Evolutionary conservation across 2,113 vertebrate genomes (phyloP).

Genomic region (Apteryx owenii): DNA sequence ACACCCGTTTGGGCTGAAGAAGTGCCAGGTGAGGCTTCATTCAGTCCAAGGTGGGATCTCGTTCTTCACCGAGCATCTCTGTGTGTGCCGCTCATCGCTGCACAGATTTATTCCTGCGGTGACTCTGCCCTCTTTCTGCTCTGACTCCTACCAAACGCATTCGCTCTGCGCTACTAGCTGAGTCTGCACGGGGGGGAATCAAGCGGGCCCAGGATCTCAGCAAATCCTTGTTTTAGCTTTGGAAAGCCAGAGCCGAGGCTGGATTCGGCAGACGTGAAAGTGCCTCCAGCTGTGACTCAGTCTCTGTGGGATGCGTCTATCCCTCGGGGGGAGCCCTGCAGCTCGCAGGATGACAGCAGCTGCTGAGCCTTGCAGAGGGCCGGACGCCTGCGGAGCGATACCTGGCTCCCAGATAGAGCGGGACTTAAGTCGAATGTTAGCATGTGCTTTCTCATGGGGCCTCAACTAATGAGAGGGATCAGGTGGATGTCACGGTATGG

Average conservation of each 20-base stretch:
- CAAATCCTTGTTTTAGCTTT: background rate
- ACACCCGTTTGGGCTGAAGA: background rate
- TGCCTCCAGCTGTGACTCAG: background rate
- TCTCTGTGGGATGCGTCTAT: background rate
- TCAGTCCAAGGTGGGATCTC: background rate
- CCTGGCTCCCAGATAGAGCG: background rate
- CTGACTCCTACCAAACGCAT: background rate
- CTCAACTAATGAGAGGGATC: background rate
- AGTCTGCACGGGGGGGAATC: accelerated
- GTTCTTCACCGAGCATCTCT: background rate
- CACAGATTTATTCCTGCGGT: background rate
- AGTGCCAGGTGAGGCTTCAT: background rate
- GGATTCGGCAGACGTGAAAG: background rate
- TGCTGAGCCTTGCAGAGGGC: background rate
- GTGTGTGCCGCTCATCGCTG: background rate
- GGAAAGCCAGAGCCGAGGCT: background rate
- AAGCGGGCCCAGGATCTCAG: background rate
- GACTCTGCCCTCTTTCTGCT: background rate
- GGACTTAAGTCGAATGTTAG: background rate
- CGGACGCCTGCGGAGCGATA: background rate
- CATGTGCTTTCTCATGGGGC: background rate
- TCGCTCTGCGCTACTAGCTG: background rate
- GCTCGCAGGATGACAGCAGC: background rate
- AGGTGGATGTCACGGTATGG: background rate
- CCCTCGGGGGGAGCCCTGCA: background rate